A percentile compares a stretch with the other conserved stretches of the same genome.
Conservation (phyloP, 2,113 vertebrate genomes). For the Lophochroa leadbeateri region DNA sequence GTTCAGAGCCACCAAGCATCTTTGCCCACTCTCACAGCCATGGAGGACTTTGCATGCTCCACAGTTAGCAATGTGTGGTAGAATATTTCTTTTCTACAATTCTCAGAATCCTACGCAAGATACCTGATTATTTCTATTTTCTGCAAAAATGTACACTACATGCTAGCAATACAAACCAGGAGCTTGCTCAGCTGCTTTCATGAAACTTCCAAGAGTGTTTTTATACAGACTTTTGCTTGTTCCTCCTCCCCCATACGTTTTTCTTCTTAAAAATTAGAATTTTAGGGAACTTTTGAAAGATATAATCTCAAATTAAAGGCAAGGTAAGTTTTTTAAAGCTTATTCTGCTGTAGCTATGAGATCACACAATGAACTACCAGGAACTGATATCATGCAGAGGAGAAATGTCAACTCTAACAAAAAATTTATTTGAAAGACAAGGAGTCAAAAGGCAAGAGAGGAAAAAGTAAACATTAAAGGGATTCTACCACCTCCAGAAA, state of each 20-base stretch:
- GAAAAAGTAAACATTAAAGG: background rate
- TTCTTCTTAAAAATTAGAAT: background rate
- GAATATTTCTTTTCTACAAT: background rate
- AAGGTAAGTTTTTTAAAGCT: background rate
- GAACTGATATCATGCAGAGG: slow-evolving; percentile 13
- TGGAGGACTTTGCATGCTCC: background rate
- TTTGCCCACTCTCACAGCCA: background rate
- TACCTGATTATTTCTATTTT: background rate
- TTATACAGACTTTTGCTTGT: background rate
- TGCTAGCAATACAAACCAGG: background rate
- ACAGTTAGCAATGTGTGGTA: background rate
- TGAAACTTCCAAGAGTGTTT: slow-evolving; percentile 25
- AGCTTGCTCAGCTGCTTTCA: background rate
- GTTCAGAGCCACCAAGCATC: background rate
- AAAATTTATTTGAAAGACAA: slow-evolving; percentile 5
- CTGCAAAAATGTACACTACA: background rate
- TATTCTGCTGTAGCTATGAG: slow-evolving; percentile 32
- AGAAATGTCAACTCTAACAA: slow-evolving; percentile 1
- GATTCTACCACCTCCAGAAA: background rate
- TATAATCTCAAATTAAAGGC: background rate
- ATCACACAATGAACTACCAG: slow-evolving; percentile 27
- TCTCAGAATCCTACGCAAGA: background rate
- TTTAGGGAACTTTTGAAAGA: slow-evolving; percentile 27
- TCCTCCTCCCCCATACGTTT: background rate
- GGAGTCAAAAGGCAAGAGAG: background rate